phyloP scores from a whole-genome alignment of 2,113 vertebrate species.

The Vidua chalybeata region DNA sequence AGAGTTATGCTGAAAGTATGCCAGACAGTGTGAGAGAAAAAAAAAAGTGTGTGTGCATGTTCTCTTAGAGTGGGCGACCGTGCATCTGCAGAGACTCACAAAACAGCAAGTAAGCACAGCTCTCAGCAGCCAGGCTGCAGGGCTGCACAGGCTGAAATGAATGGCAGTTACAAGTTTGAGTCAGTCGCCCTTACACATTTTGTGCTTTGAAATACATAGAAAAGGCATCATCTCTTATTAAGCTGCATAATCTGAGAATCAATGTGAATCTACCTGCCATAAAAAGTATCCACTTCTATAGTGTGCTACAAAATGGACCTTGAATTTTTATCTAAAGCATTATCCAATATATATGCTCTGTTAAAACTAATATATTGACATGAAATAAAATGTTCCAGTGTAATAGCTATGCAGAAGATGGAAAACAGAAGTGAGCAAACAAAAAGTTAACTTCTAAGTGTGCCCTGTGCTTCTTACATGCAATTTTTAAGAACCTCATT shows the following conservation, averaged over 20 bases:
- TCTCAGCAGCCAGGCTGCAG: slow-evolving; percentile 62
- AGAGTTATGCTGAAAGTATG: slow-evolving; percentile 71
- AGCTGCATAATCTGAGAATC: neutral
- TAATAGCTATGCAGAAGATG: neutral
- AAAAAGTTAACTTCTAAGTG: neutral
- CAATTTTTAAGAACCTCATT: neutral
- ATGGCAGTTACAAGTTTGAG: slow-evolving; percentile 42
- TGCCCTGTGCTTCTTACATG: neutral
- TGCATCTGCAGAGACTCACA: slow-evolving; percentile 62
- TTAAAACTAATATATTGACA: neutral
- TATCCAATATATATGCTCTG: neutral
- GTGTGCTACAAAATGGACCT: neutral
- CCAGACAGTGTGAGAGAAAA: slow-evolving; percentile 55
- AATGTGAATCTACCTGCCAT: neutral
- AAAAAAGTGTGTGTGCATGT: slow-evolving; percentile 41
- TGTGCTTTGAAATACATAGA: neutral
- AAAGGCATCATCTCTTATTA: neutral
- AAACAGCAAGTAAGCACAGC: slow-evolving; percentile 65
- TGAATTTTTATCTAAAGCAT: neutral
- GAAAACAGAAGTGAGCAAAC: neutral
- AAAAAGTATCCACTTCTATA: neutral
- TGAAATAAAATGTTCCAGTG: neutral
- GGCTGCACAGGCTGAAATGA: slow-evolving; percentile 36
- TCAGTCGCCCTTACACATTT: neutral
- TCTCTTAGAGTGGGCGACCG: slow-evolving; percentile 21